phyloP scores from a whole-genome alignment of 2,888 invertebrate species.

The Luperina nickerlii region DNA sequence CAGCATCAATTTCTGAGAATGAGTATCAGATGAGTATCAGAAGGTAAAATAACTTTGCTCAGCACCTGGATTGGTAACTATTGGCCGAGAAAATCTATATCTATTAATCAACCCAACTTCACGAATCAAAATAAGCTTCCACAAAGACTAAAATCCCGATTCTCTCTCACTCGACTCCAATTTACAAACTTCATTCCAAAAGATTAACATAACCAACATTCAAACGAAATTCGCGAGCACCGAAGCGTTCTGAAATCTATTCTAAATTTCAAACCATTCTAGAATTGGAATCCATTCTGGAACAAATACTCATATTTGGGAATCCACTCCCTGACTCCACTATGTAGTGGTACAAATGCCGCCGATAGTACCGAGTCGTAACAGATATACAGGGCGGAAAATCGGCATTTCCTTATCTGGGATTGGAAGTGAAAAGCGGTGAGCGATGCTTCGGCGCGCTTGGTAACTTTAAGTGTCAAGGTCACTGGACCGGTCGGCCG shows the following conservation, averaged over 20 bases:
- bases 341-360: conserved; percentile 55
- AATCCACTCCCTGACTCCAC: conserved; percentile 51
- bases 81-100: background rate
- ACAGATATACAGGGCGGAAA: conserved; percentile 69
- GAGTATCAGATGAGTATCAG: background rate
- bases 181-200: conserved; percentile 50
- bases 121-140: conserved; percentile 23
- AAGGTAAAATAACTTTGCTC: background rate
- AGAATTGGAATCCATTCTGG: conserved; percentile 57
- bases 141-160: conserved; percentile 26
- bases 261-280: conserved; percentile 57
- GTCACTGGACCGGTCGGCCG: too few relatives aligned
- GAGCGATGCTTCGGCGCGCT: conserved; percentile 37
- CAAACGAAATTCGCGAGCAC: conserved; percentile 52
- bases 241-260: conserved; percentile 50
- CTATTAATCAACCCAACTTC: conserved; percentile 28
- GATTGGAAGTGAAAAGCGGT: conserved; percentile 50
- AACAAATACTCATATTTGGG: conserved; percentile 64
- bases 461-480: conserved; percentile 17
- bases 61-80: background rate
- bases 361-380: conserved; percentile 50
- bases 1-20: background rate
- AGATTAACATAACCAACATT: conserved; percentile 59
- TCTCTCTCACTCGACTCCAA: conserved; percentile 20
- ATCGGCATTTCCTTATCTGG: conserved; percentile 72